These are phyloP conservation scores for Agrochola circellaris DNA, from an alignment of 2,888 invertebrate genomes.

Conservation along the genomic window DNA sequence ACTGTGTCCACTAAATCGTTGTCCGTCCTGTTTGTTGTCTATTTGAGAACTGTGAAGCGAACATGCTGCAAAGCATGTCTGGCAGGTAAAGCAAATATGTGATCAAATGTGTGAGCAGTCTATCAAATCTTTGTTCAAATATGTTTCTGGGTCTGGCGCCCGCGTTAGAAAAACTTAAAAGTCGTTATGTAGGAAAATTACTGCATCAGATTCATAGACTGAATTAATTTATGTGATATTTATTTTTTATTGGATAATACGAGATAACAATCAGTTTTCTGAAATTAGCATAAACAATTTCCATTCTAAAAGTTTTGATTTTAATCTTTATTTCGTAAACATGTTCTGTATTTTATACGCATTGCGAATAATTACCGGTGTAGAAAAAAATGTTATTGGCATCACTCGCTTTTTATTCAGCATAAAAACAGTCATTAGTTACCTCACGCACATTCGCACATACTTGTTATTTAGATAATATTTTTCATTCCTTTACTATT, in stretches of 20 bases:
- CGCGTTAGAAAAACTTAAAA: neutral
- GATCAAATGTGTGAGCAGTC: neutral
- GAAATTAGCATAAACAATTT: constrained; percentile 13
- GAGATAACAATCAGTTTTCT: constrained; percentile 33
- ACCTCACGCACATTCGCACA: constrained; percentile 27
- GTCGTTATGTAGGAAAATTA: neutral
- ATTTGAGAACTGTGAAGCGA: neutral
- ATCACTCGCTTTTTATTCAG: constrained; percentile 29
- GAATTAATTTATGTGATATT: constrained; percentile 2
- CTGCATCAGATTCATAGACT: neutral
- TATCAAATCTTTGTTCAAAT: neutral
- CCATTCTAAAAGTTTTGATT: constrained; percentile 16
- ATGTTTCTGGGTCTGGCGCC: neutral
- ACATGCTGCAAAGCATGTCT: neutral
- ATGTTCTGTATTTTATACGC: constrained; percentile 7
- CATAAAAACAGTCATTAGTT: constrained; percentile 41
- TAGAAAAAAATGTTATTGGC: constrained; percentile 29
- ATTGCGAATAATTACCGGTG: constrained; percentile 15
- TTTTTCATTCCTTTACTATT: constrained; percentile 85
- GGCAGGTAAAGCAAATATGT: neutral
- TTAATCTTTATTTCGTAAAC: constrained; percentile 34
- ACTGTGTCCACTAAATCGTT: neutral
- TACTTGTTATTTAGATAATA: constrained; percentile 68
- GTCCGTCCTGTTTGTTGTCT: neutral
- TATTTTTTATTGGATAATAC: constrained; percentile 8